Base-by-base conservation (phyloP, 1,140 invertebrate species). In the Mizuhopecten yessoensis region DNA sequence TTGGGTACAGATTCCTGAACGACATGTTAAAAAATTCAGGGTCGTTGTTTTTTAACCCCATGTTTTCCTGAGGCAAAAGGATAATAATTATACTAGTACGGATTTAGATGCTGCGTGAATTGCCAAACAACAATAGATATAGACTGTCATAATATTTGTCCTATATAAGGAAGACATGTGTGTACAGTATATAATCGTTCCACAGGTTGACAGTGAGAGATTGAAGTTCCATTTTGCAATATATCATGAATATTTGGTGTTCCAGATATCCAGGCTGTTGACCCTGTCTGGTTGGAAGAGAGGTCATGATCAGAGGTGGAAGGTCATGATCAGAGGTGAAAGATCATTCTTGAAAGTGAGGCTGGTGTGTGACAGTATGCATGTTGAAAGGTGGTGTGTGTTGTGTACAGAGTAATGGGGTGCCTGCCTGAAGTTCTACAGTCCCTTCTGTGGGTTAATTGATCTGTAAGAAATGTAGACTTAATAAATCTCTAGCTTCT, bases 161-260 rank as follows among this genome's bases (percentile, higher is more conserved):
- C 57, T 75, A 29, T 29, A 75, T 75, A 75, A 75, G 57, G 57
- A 29, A 45, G 17, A 45, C 17, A 45, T 7, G 17, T 7, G 29
- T 75, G n/a, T 75, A 75, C 23, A 75, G 13, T 39, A 13, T 13
- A 39, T 7, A 75, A 9, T 29, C n/a, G 1, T 29, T 29, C 11
- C n/a, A 3, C 5, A 29, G 23, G n/a, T 29, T 3, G 57, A 75
- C 57, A 29, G 57, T 75, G 57, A 75, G 20, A 75, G 57, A 39
- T 39, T 39, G 5, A n/a, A 39, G 36, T 23, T 20, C 45, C 23
- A 57, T 75, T 75, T 29, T 75, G 57, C 57, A 75, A 75, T 75
- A 75, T 75, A 75, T 75, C 57, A n/a, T 75, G 57, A 75, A 75
- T 75, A 29, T 29, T 29, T 75, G 57, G 23, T 75, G 57, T 75